Base-by-base conservation (phyloP, 2,888 invertebrate genomes). In the Papilio demoleus region DNA sequence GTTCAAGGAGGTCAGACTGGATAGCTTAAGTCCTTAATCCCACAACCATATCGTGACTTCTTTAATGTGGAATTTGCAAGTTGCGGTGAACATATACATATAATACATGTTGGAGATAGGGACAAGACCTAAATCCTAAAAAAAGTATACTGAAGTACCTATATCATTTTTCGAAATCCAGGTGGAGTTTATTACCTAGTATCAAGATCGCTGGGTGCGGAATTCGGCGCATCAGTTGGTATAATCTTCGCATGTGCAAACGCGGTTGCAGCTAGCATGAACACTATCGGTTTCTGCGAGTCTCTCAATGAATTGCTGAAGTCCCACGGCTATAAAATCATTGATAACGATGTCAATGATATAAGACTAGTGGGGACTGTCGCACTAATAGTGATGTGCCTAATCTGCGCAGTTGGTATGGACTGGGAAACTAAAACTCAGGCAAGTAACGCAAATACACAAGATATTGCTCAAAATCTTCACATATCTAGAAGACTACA, bases 141-240 rank as follows among this genome's bases (percentile, higher is more conserved):
- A n/a, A n/a, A n/a, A n/a, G n/a, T n/a, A n/a, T n/a, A n/a, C n/a
- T n/a, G n/a, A n/a, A n/a, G n/a, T n/a, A n/a, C n/a, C n/a, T n/a
- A n/a, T n/a, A n/a, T n/a, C n/a, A n/a, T n/a, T n/a, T n/a, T n/a
- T n/a, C n/a, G n/a, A n/a, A 36, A 38, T 92, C 17, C 60, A 95
- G 95, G 96, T 76, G 98, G 98, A 56, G 97, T 98, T 53, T 98
- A 98, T 85, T 98, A 97, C 86, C 96, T 98, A 83, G 97, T 98
- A 78, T 97, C 97, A 17, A 93, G 98, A 75, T 97, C 97, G 4
- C 90, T 98, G 64, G 98, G 98, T 0, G 97, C 98, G 0, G 98
- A 98, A 87, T 97, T 97, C 80, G 98, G 98, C n/a, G 98, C 98
- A 5, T 96, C 98, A 0, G 97, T 98, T 36, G 98, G 98, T 14